Conservation (phyloP, 2,797 vertebrate genomes). For the Pseudochromis fuscus region DNA sequence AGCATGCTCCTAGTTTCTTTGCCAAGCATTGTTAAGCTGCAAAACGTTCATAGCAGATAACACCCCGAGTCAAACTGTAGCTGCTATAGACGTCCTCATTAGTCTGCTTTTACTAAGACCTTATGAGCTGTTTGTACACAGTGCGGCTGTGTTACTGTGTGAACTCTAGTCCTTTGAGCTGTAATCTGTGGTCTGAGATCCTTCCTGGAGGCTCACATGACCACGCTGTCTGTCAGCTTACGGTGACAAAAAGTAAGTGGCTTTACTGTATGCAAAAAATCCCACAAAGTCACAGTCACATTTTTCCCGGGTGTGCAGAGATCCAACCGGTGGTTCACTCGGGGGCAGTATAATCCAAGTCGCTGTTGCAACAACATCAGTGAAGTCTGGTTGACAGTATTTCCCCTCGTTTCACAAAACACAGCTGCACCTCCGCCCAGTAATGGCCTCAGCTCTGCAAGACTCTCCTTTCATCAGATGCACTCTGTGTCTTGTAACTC, state of each 20-base stretch:
- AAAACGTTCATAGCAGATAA: conserved; percentile 18
- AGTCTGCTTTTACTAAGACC: background rate
- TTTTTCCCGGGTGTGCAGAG: conserved; percentile 48
- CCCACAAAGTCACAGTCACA: conserved; percentile 61
- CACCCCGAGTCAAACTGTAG: background rate
- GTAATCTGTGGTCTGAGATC: conserved; percentile 33
- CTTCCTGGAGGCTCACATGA: conserved; percentile 52
- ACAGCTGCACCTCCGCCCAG: conserved; percentile 37
- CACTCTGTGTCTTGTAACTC: conserved; percentile 31
- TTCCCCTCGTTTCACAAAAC: conserved; percentile 50
- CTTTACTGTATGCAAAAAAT: conserved; percentile 40
- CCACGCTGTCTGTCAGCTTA: conserved; percentile 44
- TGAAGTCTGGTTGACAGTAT: conserved; percentile 50
- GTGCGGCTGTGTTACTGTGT: background rate
- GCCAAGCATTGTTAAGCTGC: conserved; percentile 24
- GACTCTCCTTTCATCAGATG: conserved; percentile 48
- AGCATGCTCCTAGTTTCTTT: conserved; percentile 17
- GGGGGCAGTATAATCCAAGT: conserved; percentile 53
- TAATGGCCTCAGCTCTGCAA: conserved; percentile 31
- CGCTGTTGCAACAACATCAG: conserved; percentile 58
- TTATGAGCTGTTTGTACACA: background rate
- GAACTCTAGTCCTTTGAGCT: conserved; percentile 25
- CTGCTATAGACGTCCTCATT: conserved; percentile 4
- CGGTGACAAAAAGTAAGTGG: conserved; percentile 37
- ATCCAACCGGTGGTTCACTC: conserved; percentile 39